A percentile compares a stretch with the other conserved stretches of the same genome.
These are phyloP conservation scores for Spheniscus humboldti DNA, from an alignment of 2,797 vertebrate species.

Conservation along the genomic window DNA sequence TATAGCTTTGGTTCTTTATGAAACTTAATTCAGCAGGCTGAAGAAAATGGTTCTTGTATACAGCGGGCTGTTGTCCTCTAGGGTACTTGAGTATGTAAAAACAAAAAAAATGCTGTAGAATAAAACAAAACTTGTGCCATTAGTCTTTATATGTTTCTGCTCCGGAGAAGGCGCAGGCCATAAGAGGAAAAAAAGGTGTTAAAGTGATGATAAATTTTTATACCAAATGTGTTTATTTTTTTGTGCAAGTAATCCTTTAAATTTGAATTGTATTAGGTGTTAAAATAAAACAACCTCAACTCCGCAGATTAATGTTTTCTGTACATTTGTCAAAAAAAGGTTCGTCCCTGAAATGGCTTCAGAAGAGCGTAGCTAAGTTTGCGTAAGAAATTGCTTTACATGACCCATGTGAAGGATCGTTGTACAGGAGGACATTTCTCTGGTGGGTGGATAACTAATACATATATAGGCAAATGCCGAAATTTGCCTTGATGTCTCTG, in stretches of 20 bases:
- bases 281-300: slow-evolving; percentile 73
- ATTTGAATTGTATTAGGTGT: slow-evolving; percentile 82
- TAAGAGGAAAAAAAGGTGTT: slow-evolving; percentile 76
- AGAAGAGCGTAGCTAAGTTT: background rate
- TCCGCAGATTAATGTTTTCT: slow-evolving; percentile 67
- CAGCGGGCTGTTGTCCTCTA: slow-evolving; percentile 78
- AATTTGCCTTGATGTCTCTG: background rate
- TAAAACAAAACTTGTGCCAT: slow-evolving; percentile 74
- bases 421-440: background rate
- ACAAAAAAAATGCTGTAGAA: slow-evolving; percentile 74
- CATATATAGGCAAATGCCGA: background rate
- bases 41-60: slow-evolving; percentile 78
- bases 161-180: slow-evolving; percentile 76
- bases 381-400: background rate
- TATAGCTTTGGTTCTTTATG: slow-evolving; percentile 80
- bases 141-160: slow-evolving; percentile 82
- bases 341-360: background rate
- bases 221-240: slow-evolving; percentile 84
- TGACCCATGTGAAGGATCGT: background rate
- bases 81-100: slow-evolving; percentile 77
- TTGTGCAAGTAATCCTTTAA: slow-evolving; percentile 82
- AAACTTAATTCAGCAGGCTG: slow-evolving; percentile 83
- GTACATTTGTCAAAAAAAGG: slow-evolving; percentile 18
- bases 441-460: background rate
- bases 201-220: slow-evolving; percentile 88